Percentiles rank a stretch among this genome's conserved stretches.
These are phyloP conservation scores for Trachops cirrhosus DNA, from an alignment of 2,797 vertebrate genomes.

Conservation along the genomic window DNA sequence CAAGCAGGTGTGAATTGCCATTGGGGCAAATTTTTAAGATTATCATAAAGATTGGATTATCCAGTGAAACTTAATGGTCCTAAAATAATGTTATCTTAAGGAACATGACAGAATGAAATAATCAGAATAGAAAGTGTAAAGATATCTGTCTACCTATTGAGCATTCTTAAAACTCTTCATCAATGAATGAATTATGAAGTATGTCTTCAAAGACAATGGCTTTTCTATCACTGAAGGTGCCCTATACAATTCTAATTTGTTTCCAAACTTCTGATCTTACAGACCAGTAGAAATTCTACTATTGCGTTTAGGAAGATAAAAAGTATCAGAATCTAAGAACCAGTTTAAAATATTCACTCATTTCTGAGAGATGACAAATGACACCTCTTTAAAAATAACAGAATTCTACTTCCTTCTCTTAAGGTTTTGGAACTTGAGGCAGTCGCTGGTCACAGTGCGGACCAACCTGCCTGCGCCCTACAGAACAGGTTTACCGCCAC, in stretches of 20 bases:
- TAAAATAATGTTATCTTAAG: not conserved
- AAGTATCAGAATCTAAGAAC: not conserved
- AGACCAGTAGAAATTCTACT: not conserved
- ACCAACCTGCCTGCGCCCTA: not conserved
- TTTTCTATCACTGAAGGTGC: not conserved
- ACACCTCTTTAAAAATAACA: not conserved
- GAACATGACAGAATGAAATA: not conserved
- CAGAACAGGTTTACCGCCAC: accelerated
- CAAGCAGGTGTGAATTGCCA: not conserved
- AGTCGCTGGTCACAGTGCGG: too few species aligned
- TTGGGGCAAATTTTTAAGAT: not conserved
- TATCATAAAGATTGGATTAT: not conserved
- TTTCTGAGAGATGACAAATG: not conserved
- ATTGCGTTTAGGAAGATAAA: not conserved
- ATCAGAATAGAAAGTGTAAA: not conserved
- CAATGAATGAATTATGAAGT: not conserved
- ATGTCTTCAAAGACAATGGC: not conserved
- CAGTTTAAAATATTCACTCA: not conserved
- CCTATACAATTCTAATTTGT: not conserved
- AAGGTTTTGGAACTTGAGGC: not conserved
- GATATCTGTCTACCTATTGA: not conserved
- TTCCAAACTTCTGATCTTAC: not conserved
- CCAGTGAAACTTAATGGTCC: not conserved
- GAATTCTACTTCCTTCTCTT: not conserved
- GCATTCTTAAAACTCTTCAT: not conserved